Evolutionary conservation across 2,113 vertebrate genomes (phyloP), one percentile per base, ranked within the genome.

Genomic region (Cacatua alba): DNA sequence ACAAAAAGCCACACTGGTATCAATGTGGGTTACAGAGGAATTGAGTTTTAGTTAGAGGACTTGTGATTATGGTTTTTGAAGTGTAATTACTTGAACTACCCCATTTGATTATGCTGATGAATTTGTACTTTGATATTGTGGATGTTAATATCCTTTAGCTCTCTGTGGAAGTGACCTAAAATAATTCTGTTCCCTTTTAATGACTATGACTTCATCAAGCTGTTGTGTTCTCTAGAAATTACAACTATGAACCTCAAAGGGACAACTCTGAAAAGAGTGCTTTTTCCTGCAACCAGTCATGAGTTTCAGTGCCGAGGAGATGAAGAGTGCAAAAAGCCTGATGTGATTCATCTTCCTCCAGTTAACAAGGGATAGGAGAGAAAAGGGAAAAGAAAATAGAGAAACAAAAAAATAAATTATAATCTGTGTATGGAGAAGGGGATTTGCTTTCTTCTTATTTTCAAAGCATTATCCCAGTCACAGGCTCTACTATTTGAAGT

Each of bases 31-130:
- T 91, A 46, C 49, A 57, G 70, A 91, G 44, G 39, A 62, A 77
- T 1, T 55, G 68, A 84, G 43, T 16, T 70, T 94, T 78, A 88
- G 51, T 70, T 78, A 64, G 53, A 94, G 64, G 39, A 78, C 37
- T 60, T 67, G 43, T 65, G 63, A 75, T 88, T 63, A 70, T 48
- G 51, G 20, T 48, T 96, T 96, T 90, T 90, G 76, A 93, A 84
- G 64, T 86, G 37, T 92, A 96, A 93, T 95, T 94, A 81, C 43
- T 83, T 88, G 64, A 95, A 88, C 55, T 86, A 90, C 39, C 39
- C 60, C 88, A 10, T 92, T 92, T 94, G 68, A 93, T 94, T 92
- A 88, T 88, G 35, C 75, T 86, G 87, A 95, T 93, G 88, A 93
- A 77, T 94, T 95, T 90, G 26, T 90, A 67, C 79, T 96, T 95